Percentiles rank a stretch among this genome's conserved stretches.
phyloP scores from a whole-genome alignment of 2,113 vertebrate species.

The Australoheros scitulus region DNA sequence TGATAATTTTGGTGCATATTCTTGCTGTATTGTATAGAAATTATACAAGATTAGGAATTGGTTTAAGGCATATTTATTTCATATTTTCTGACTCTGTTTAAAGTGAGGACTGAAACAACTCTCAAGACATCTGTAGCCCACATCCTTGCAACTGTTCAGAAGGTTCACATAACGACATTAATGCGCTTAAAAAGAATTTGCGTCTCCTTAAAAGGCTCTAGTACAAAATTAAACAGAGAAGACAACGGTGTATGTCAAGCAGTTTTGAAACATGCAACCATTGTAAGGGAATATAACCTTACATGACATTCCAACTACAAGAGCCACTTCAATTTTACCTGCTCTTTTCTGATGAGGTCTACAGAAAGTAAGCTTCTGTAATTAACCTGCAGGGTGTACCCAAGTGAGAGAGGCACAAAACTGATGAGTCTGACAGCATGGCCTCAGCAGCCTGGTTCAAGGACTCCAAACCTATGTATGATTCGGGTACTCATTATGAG shows the following conservation, averaged over 20 bases:
- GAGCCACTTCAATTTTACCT: constrained; percentile 17
- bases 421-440: constrained; percentile 24
- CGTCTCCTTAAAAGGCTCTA: background rate
- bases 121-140: fast-evolving
- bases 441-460: constrained; percentile 56
- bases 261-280: background rate
- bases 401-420: constrained; percentile 39
- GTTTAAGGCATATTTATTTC: background rate
- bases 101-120: background rate
- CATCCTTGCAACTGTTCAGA: background rate
- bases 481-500: constrained; percentile 59
- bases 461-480: constrained; percentile 46
- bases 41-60: background rate
- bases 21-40: background rate
- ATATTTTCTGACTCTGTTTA: background rate
- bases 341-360: constrained; percentile 39
- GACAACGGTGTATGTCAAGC: background rate
- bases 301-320: constrained; percentile 6
- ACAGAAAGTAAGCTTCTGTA: constrained; percentile 39
- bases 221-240: background rate
- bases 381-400: constrained; percentile 49
- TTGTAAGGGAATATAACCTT: background rate
- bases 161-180: background rate
- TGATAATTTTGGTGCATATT: background rate
- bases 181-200: background rate